Conservation (phyloP, 2,888 invertebrate genomes). For the Diarsia rubi region DNA sequence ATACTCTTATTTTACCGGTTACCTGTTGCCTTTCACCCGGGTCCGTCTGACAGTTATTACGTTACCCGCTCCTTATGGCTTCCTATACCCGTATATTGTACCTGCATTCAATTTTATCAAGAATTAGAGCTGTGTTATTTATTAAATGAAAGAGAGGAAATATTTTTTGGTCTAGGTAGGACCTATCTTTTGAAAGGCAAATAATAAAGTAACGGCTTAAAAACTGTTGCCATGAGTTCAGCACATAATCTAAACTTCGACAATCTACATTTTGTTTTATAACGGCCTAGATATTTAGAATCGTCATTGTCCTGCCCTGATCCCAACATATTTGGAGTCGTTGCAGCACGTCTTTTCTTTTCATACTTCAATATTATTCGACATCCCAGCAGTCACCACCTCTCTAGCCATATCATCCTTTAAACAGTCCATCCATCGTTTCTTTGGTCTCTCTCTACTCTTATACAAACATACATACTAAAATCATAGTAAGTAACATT, state of each 20-base stretch:
- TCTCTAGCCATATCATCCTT: too few species aligned
- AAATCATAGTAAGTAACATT: not conserved
- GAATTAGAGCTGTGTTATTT: not conserved
- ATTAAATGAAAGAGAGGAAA: not conserved
- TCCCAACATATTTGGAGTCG: too few species aligned
- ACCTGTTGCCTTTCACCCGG: constrained; percentile 57
- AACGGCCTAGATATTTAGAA: not conserved
- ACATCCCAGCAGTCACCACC: too few species aligned
- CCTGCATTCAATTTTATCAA: constrained; percentile 43
- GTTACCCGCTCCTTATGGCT: constrained; percentile 43
- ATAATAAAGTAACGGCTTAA: not conserved
- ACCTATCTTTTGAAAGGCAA: not conserved
- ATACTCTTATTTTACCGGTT: constrained; percentile 41
- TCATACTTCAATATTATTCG: too few species aligned
- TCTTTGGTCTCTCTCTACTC: too few species aligned
- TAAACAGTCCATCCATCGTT: too few species aligned
- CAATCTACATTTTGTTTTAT: not conserved
- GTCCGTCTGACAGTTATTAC: constrained; percentile 56
- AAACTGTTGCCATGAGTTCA: not conserved
- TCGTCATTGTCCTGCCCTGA: not conserved
- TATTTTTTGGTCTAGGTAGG: not conserved
- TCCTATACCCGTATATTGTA: constrained; percentile 47
- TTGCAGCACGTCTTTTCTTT: too few species aligned
- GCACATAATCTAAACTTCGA: not conserved
- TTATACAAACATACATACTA: not conserved